Evolutionary conservation across 2,888 invertebrate species (phyloP).

Genomic region (Rosalia funebris): DNA sequence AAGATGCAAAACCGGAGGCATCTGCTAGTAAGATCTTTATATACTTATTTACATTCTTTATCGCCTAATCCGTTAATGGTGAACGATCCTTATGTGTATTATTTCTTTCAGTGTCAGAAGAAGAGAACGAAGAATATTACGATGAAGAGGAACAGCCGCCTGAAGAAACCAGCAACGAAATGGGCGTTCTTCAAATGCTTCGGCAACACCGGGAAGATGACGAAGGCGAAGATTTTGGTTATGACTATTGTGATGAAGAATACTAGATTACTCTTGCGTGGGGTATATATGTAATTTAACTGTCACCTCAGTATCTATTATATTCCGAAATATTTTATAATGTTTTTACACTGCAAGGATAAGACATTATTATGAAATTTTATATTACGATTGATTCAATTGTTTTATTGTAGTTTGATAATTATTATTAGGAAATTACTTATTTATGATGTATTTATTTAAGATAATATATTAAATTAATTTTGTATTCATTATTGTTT

Average conservation of each 20-base stretch:
- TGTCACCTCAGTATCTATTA: no score
- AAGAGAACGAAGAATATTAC: slow-evolving; percentile 58
- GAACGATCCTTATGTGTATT: no score
- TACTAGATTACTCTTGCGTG: neutral
- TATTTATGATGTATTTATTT: no score
- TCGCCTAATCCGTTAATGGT: slow-evolving; percentile 24
- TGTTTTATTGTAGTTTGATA: no score
- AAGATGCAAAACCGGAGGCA: slow-evolving; percentile 1
- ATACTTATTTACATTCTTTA: neutral
- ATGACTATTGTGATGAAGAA: slow-evolving; percentile 35
- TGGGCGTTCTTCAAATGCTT: slow-evolving; percentile 63
- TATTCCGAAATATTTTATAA: neutral
- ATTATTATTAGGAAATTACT: no score
- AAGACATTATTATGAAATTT: no score
- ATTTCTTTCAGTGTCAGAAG: slow-evolving; percentile 40
- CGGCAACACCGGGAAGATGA: slow-evolving; percentile 71
- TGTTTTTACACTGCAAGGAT: neutral
- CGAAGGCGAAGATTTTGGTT: slow-evolving; percentile 71
- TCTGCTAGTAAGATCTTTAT: neutral
- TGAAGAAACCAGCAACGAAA: slow-evolving; percentile 52
- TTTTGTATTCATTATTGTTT: no score
- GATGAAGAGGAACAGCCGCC: slow-evolving; percentile 57
- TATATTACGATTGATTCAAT: no score
- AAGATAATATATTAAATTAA: no score
- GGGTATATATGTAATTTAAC: no score